Evolutionary conservation across 1,140 invertebrate genomes (phyloP).

Genomic region (Eriosoma lanigerum): DNA sequence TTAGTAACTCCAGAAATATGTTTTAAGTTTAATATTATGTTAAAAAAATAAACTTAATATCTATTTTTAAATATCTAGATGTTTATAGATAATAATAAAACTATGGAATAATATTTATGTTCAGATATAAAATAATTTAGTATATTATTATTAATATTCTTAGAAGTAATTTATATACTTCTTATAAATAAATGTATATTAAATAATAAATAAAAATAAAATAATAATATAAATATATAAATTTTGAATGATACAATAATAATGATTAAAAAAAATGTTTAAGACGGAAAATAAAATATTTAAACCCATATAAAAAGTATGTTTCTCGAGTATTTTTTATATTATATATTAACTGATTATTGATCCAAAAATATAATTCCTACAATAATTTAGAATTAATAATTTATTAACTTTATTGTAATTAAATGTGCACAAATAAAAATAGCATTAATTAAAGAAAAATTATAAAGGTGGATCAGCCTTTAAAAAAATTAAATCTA

Average conservation of each 20-base stretch:
- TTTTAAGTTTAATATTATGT: conserved; percentile 7
- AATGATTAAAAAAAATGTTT: conserved; percentile 15
- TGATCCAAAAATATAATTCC: conserved; percentile 30
- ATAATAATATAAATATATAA: conserved; percentile 42
- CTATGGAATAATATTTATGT: conserved; percentile 31
- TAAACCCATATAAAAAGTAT: conserved; percentile 16
- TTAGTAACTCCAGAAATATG: conserved; percentile 6
- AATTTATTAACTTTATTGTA: background rate
- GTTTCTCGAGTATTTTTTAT: no score
- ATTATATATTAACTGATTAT: background rate
- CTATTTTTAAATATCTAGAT: background rate
- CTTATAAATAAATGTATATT: conserved; percentile 15
- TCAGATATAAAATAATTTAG: conserved; percentile 32
- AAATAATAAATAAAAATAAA: no score
- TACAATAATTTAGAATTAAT: background rate
- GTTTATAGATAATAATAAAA: conserved; percentile 13
- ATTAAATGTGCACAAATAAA: conserved; percentile 8
- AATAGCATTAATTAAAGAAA: conserved; percentile 1
- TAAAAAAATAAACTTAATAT: conserved; percentile 23
- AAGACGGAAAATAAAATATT: conserved; percentile 5
- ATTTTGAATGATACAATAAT: conserved; percentile 39
- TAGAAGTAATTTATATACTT: conserved; percentile 27
- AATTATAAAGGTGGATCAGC: conserved; percentile 36
- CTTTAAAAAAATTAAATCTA: conserved; percentile 48
- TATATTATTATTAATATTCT: conserved; percentile 26